These are phyloP conservation scores for Manis javanica DNA, from an alignment of 2,797 vertebrate species.

Conservation along the genomic window DNA sequence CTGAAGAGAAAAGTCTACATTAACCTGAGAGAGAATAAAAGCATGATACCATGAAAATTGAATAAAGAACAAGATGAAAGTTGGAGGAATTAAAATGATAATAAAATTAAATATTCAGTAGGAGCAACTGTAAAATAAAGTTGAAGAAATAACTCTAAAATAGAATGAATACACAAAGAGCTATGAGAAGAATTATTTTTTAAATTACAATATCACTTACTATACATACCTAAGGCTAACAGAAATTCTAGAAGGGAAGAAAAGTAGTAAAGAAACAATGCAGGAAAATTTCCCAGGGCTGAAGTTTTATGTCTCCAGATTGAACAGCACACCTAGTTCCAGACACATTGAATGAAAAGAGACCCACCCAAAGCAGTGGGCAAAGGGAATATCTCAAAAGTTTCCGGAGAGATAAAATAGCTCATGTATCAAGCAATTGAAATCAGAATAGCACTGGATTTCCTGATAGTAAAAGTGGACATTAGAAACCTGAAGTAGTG, in stretches of 20 bases:
- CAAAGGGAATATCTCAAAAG: not conserved
- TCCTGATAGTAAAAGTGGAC: not conserved
- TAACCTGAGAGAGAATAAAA: not conserved
- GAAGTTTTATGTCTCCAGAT: not conserved
- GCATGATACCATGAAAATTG: not conserved
- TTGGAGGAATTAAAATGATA: not conserved
- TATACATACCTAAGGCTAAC: not conserved
- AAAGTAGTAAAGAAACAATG: not conserved
- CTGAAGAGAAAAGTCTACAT: not conserved
- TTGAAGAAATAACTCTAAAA: constrained; percentile 11
- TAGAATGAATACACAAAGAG: not conserved
- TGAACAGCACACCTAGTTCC: not conserved
- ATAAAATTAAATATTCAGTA: not conserved
- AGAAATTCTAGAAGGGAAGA: not conserved
- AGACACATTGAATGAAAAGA: not conserved
- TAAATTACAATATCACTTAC: not conserved
- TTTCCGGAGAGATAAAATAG: not conserved
- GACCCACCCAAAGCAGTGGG: not conserved
- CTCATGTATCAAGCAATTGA: not conserved
- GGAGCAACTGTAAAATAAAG: not conserved
- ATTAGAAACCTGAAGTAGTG: not conserved
- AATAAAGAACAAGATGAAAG: not conserved
- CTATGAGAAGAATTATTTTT: not conserved
- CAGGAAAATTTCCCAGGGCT: not conserved
- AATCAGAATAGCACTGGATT: not conserved